phyloP scores from a whole-genome alignment of 2,113 vertebrate genomes.

The Oceanites oceanicus region DNA sequence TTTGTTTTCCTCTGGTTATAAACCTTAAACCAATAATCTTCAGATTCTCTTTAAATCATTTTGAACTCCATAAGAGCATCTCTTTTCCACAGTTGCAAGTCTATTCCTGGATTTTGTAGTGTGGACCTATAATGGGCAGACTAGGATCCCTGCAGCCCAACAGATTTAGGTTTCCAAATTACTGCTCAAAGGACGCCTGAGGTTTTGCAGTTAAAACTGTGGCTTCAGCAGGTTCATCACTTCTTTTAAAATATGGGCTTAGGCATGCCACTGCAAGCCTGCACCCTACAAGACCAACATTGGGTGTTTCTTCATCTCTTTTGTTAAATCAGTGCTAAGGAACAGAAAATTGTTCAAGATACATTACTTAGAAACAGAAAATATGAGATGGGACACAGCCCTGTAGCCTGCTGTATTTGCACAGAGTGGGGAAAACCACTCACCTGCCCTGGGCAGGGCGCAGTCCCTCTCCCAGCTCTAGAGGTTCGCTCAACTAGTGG shows the following conservation, averaged over 20 bases:
- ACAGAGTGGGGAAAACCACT: neutral
- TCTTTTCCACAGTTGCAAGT: neutral
- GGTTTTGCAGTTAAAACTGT: neutral
- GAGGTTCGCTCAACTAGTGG: too few relatives aligned
- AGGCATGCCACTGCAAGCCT: neutral
- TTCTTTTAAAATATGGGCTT: neutral
- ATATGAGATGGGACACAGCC: neutral
- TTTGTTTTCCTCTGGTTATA: neutral
- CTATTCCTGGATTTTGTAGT: neutral
- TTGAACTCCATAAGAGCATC: neutral
- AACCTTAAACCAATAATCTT: neutral
- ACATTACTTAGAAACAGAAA: neutral
- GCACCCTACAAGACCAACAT: neutral
- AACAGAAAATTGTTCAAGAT: neutral
- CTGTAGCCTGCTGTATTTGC: neutral
- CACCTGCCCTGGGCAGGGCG: too few relatives aligned
- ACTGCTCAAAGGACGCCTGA: neutral
- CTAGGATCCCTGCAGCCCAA: neutral
- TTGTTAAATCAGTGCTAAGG: neutral
- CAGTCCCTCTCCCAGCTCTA: too few relatives aligned
- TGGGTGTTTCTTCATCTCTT: neutral
- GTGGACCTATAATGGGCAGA: neutral
- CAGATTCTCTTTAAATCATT: neutral
- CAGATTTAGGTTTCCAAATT: neutral
- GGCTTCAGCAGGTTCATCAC: neutral